Conservation (phyloP, 2,888 invertebrate genomes). For the Hypsopygia costalis region DNA sequence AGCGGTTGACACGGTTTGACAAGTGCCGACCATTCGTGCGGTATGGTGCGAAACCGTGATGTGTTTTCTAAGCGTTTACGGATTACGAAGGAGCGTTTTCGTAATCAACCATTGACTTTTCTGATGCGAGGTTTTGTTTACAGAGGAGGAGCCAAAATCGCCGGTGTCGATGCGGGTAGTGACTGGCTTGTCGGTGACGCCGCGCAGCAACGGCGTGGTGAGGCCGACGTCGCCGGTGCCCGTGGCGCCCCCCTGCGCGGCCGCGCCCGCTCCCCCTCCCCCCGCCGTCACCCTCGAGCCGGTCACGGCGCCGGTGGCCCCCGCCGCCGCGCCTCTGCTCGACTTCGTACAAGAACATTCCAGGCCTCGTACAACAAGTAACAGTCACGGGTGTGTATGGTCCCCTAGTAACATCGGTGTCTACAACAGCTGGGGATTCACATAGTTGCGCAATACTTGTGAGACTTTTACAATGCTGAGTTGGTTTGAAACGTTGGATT, state of each 20-base stretch:
- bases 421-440: conserved; percentile 64
- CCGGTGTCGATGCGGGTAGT: conserved; percentile 65
- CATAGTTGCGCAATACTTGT: conserved; percentile 14
- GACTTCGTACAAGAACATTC: conserved; percentile 78
- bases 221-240: conserved; percentile 35
- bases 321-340: conserved; percentile 52
- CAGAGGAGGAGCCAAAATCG: conserved; percentile 76
- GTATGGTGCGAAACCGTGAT: conserved; percentile 8
- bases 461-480: background rate
- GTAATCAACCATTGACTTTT: conserved; percentile 14
- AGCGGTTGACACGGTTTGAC: conserved; percentile 72
- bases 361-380: conserved; percentile 70
- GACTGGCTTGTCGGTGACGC: conserved; percentile 55
- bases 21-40: conserved; percentile 42
- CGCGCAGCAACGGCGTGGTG: conserved; percentile 61
- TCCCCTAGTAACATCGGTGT: conserved; percentile 58
- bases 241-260: conserved; percentile 27
- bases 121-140: conserved; percentile 45
- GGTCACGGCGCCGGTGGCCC: conserved; percentile 29
- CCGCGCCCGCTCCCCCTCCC: conserved; percentile 31
- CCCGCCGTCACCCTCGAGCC: conserved; percentile 29
- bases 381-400: conserved; percentile 72
- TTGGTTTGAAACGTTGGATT: background rate
- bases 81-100: conserved; percentile 14
- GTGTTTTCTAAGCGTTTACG: conserved; percentile 2